phyloP scores from a whole-genome alignment of 2,113 vertebrate species.

The Numenius arquata region DNA sequence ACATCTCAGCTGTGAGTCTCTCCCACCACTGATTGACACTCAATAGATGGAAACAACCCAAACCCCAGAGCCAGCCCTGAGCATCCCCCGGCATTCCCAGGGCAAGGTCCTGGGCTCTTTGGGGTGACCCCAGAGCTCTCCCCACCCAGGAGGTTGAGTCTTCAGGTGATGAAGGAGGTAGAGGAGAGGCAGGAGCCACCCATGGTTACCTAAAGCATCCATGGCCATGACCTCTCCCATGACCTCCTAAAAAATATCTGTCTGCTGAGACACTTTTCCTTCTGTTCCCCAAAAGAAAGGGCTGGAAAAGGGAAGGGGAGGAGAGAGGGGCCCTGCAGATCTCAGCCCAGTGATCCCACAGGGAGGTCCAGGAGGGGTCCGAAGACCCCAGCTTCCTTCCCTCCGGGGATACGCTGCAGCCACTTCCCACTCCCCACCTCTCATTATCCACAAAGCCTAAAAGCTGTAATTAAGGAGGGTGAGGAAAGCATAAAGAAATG shows the following conservation, averaged over 20 bases:
- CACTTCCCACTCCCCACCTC: accelerated
- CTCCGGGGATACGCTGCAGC: accelerated
- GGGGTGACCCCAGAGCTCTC: neutral
- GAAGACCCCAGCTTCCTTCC: neutral
- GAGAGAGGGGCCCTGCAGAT: neutral
- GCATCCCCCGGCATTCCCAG: neutral
- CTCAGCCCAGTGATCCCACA: neutral
- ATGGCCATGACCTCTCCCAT: accelerated
- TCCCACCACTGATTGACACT: neutral
- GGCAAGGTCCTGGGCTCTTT: accelerated
- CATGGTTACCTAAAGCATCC: neutral
- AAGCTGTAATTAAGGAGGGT: neutral
- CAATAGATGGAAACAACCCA: neutral
- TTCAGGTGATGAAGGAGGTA: neutral
- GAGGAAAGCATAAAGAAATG: neutral
- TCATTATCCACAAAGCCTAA: neutral
- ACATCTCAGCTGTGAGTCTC: neutral
- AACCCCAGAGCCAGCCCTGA: accelerated
- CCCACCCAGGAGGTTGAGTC: accelerated
- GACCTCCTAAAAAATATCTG: neutral
- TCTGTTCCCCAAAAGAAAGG: neutral
- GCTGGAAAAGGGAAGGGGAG: neutral
- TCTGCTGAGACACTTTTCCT: neutral
- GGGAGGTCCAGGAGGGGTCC: neutral
- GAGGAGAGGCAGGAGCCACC: neutral